Evolutionary conservation across 1,140 invertebrate genomes (phyloP), one percentile per base, ranked within the genome.

Genomic region (Drosophila tropicalis): DNA sequence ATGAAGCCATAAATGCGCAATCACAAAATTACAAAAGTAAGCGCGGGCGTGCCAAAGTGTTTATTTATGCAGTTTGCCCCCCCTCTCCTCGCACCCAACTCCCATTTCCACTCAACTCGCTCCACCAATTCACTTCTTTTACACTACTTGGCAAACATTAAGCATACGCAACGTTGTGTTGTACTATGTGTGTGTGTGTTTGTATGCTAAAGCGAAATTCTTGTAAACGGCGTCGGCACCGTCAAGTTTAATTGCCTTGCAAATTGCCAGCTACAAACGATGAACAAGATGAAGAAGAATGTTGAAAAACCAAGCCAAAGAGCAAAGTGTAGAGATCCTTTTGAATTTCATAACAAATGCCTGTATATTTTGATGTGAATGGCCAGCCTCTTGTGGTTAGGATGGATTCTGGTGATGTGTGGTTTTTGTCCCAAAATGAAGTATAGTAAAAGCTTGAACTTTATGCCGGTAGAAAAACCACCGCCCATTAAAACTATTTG

Each of bases 1-100:
- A 90, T 90, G 73, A 90, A 90, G 87, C 86, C 87, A 90, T 90
- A 90, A 90, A 90, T 90, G 82, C 87, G 87, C 82, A 90, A 90
- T 90, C 82, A 90, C 86, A 77, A 85, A 86, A 90, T 90, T 87
- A 82, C 79, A 83, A 76, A 81, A 58, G 71, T 41, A 69, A 72
- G 58, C 71, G 47, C 57, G 19, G 58, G 56, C 39, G 61, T 29
- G 67, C 69, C 51, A 87, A 87, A 87, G 76, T 83, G 82, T 87
- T 86, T 86, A 86, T 86, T 86, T 86, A 86, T 86, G 82, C 83
- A 86, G 68, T 87, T 86, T 84, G 67, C 70, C 55, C 72, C 15
- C 44, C 15, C 17, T 19, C 10, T n/a, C 15, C 44, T 10, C 41
- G 9, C 17, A 3, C 6, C 15, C 7, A 1, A 17, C 6, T 0